phyloP scores from a whole-genome alignment of 2,888 invertebrate species.

The Heteromurus nitidus region DNA sequence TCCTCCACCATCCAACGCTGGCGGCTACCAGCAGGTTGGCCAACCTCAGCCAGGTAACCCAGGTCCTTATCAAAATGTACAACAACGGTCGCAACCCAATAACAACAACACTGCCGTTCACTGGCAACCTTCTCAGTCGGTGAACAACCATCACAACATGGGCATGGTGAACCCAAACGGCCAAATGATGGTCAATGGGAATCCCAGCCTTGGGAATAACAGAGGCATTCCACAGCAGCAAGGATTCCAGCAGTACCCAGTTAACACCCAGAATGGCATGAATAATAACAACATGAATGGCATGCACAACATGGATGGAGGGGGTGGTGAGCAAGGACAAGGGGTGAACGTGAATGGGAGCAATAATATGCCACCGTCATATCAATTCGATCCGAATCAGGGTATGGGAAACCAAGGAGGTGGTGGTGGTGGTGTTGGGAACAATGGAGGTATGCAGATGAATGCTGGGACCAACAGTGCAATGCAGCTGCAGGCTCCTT shows the following conservation, averaged over 20 bases:
- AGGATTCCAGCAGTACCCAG: too few relatives aligned
- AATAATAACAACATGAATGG: constrained; percentile 12
- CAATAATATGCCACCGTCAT: background rate
- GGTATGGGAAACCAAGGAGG: constrained; percentile 11
- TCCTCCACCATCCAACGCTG: constrained; percentile 58
- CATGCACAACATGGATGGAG: constrained; percentile 18
- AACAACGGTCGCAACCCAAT: background rate
- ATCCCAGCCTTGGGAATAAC: background rate
- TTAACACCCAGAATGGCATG: too few relatives aligned
- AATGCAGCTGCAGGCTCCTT: constrained; percentile 31
- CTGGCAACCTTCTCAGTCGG: constrained; percentile 38
- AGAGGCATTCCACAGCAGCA: too few relatives aligned
- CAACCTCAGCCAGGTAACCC: constrained; percentile 22
- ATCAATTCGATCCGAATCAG: background rate
- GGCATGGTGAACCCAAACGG: constrained; percentile 7
- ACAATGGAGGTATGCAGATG: constrained; percentile 31
- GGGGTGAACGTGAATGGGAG: too few relatives aligned
- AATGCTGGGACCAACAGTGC: constrained; percentile 56
- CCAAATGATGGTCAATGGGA: constrained; percentile 41
- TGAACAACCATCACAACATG: constrained; percentile 2
- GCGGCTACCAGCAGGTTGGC: constrained; percentile 51
- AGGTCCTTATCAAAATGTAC: background rate
- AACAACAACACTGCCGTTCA: constrained; percentile 24
- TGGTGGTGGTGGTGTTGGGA: constrained; percentile 7
- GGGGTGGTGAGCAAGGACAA: background rate